Base-by-base conservation (phyloP, 2,113 vertebrate species). In the Brachyistius frenatus region DNA sequence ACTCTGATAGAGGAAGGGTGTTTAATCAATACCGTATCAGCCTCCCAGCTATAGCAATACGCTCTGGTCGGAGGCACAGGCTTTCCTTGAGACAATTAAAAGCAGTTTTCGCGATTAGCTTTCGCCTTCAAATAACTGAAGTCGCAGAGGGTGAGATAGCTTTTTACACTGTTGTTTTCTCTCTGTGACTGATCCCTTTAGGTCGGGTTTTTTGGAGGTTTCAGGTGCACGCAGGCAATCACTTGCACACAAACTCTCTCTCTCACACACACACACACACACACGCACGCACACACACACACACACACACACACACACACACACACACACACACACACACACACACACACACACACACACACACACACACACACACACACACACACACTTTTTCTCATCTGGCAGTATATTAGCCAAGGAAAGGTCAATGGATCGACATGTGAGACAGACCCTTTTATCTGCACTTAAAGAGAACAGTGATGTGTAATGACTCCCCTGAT, bases 11-110 rank as follows among this genome's bases (percentile, higher is more conserved):
- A 32, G 77, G 78, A 58, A 6, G 36, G 57, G 76, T n/a, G 82
- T 67, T 84, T 49, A 89, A 89, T 90, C 88, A 80, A 88, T 91
- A 84, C 73, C 77, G 87, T 85, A 88, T 87, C 78, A 87, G 76
- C 65, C 76, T 64, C 66, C 36, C 31, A 41, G 62, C 47, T 36
- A 65, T 0, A 62, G 63, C 60, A 39, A 74, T 50, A 65, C 8
- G 16, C 79, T 66, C 76, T 10, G 5, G 33, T 73, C 31, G 3
- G 46, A 66, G 16, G 35, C 57, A 46, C 23, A 31, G 6, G 39
- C 49, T 79, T 80, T 76, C 60, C 39, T 15, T 47, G 39, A 86
- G 62, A 81, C 62, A 86, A 86, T 87, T 86, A 76, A 81, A 83
- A 66, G 56, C 1, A 14, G 53, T 63, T 76, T 77, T 83, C 44